Evolutionary conservation across 2,888 invertebrate genomes (phyloP), one percentile per base, ranked within the genome.

Genomic region (Omphaloscelis lunosa): DNA sequence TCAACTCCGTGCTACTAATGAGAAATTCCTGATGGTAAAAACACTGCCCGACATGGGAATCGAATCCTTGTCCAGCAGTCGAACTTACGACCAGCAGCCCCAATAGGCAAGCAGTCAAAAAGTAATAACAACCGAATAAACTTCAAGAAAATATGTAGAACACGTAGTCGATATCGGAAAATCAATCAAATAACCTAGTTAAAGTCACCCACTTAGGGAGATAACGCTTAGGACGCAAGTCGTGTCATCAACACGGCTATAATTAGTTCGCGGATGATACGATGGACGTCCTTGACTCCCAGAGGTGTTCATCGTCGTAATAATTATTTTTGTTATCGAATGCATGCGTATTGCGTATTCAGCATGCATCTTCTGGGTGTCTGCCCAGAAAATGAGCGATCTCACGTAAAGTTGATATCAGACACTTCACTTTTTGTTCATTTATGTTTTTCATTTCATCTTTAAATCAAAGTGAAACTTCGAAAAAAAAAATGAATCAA

Each of bases 231-330:
- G 72, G 61, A 81, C 72, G 73, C 77, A 72, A 68, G 58, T 73
- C 82, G 68, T 71, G 53, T 78, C 83, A 81, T 84, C 84, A 80
- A 73, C 77, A 71, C 51, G 9, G 58, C 78, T 81, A 80, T 83
- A 88, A 88, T 89, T 90, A 86, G 86, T 74, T 34, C 77, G 78
- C 82, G 76, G 73, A 77, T 69, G 82, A 80, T 88, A 88, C 81
- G 79, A 66, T 45, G 72, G 48, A 70, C 82, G 89, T 73, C 90
- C 90, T 90, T 90, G 90, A 84, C 89, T 79, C 72, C 72, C 66
- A 61, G 72, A 74, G 78, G 63, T 78, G 62, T 77, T 77, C 67
- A 58, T 71, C 79, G 71, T 67, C 51, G 75, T 69, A 68, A 68
- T 53, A 79, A 56, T 75, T 87, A 79, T 86, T 84, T 86, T 80